Evolutionary conservation across 2,888 invertebrate genomes (phyloP).

Genomic region (Branchipolynoe longqiensis): DNA sequence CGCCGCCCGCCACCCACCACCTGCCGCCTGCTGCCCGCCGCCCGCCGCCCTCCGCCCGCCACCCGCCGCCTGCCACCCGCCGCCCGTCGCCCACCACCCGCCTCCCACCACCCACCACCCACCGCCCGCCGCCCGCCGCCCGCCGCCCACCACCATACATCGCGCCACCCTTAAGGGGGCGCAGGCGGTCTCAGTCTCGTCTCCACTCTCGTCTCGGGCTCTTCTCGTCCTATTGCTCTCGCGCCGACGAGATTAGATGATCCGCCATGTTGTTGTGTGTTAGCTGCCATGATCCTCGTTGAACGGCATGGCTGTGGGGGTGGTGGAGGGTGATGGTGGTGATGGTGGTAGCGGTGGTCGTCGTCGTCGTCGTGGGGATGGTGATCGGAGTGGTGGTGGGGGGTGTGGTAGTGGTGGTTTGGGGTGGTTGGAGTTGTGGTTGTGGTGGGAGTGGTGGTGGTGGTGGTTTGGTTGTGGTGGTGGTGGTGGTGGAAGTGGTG

Average conservation of each 20-base stretch:
- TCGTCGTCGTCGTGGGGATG: neutral
- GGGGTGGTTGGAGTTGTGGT: no score
- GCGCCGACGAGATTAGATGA: constrained; percentile 13
- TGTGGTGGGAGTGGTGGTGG: no score
- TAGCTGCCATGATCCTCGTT: constrained; percentile 10
- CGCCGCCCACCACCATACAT: constrained; percentile 3
- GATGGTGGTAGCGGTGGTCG: neutral
- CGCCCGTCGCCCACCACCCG: neutral
- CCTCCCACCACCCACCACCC: neutral
- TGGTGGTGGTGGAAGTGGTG: no score
- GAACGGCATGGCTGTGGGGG: no score
- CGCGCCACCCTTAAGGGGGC: constrained; percentile 19
- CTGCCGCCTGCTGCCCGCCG: neutral
- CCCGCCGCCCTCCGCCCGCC: neutral
- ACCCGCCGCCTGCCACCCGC: neutral
- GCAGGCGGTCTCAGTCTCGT: no score
- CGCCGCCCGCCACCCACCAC: neutral
- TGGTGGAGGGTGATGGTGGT: neutral
- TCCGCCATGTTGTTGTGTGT: constrained; percentile 36
- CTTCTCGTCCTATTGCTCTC: constrained; percentile 11
- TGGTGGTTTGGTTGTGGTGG: no score
- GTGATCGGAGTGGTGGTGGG: no score
- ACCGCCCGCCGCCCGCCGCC: neutral
- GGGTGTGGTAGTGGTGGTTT: no score
- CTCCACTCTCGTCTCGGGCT: constrained; percentile 35